Evolutionary conservation across 2,888 invertebrate species (phyloP).

Genomic region (Melanostoma scalare): DNA sequence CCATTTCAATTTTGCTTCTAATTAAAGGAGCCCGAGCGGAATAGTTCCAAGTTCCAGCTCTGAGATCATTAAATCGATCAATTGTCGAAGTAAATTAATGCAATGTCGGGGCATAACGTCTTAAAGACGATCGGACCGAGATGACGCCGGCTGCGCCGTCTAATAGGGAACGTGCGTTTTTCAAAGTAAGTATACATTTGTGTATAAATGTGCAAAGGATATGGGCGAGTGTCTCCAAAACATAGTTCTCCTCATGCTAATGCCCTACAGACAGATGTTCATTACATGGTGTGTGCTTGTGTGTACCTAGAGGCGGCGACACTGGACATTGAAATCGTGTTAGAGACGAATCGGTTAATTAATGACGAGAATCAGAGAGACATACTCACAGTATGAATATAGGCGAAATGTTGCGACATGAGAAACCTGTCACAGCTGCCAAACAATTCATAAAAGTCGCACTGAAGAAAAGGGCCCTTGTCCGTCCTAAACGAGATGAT

Average conservation of each 20-base stretch:
- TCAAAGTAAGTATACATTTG: slow-evolving; percentile 13
- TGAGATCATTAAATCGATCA: slow-evolving; percentile 71
- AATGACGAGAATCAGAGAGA: slow-evolving; percentile 45
- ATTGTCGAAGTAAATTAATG: slow-evolving; percentile 70
- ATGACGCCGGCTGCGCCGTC: slow-evolving; percentile 16
- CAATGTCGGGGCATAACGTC: slow-evolving; percentile 58
- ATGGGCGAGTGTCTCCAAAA: slow-evolving; percentile 25
- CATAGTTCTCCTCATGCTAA: slow-evolving; percentile 50
- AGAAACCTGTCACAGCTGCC: slow-evolving; percentile 70
- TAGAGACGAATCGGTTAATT: slow-evolving; percentile 70
- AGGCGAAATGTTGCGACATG: slow-evolving; percentile 59
- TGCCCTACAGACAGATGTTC: slow-evolving; percentile 32
- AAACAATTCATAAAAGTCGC: slow-evolving; percentile 66
- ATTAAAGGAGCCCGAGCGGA: slow-evolving; percentile 59
- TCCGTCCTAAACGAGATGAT: slow-evolving; percentile 44
- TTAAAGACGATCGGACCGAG: slow-evolving; percentile 13
- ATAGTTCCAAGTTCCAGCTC: slow-evolving; percentile 35
- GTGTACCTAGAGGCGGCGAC: slow-evolving; percentile 5
- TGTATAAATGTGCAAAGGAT: slow-evolving; percentile 42
- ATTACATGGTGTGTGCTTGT: slow-evolving; percentile 4
- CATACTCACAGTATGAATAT: slow-evolving; percentile 20
- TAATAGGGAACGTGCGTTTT: slow-evolving; percentile 35
- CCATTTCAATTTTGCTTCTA: slow-evolving; percentile 64
- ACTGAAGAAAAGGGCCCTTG: slow-evolving; percentile 45
- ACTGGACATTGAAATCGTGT: slow-evolving; percentile 69